Conservation (phyloP, 2,797 vertebrate species). For the Austrolebias charrua region DNA sequence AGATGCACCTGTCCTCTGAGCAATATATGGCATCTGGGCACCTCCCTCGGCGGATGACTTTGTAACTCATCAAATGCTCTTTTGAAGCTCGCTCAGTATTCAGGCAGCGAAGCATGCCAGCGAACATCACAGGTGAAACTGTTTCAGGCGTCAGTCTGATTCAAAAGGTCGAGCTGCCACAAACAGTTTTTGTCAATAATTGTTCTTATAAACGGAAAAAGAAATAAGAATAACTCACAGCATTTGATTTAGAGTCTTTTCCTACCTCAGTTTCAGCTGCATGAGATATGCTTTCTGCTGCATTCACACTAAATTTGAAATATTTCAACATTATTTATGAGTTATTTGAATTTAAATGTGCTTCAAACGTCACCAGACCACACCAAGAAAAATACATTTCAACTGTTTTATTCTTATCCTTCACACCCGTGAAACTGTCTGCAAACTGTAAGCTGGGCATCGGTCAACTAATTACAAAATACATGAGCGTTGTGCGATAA, state of each 20-base stretch:
- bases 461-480: too few relatives aligned
- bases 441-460: too few relatives aligned
- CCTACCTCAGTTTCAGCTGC: neutral
- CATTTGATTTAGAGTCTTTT: neutral
- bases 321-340: neutral
- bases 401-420: too few relatives aligned
- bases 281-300: neutral
- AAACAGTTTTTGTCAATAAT: constrained; percentile 45
- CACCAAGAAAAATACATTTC: too few relatives aligned
- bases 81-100: constrained; percentile 62
- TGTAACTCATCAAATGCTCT: constrained; percentile 63
- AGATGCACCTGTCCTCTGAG: constrained; percentile 60
- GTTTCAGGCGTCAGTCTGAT: constrained; percentile 42
- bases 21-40: constrained; percentile 53
- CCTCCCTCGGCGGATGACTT: constrained; percentile 49
- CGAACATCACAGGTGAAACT: constrained; percentile 51
- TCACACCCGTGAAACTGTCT: too few relatives aligned
- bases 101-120: constrained; percentile 30
- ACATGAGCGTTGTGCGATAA: neutral
- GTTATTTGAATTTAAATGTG: neutral
- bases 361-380: too few relatives aligned
- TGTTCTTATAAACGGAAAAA: constrained; percentile 38
- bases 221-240: constrained; percentile 6
- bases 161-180: constrained; percentile 66
- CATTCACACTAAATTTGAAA: neutral